Evolutionary conservation across 2,797 vertebrate genomes (phyloP), one percentile per base, ranked within the genome.

Genomic region (Pagetopsis macropterus): DNA sequence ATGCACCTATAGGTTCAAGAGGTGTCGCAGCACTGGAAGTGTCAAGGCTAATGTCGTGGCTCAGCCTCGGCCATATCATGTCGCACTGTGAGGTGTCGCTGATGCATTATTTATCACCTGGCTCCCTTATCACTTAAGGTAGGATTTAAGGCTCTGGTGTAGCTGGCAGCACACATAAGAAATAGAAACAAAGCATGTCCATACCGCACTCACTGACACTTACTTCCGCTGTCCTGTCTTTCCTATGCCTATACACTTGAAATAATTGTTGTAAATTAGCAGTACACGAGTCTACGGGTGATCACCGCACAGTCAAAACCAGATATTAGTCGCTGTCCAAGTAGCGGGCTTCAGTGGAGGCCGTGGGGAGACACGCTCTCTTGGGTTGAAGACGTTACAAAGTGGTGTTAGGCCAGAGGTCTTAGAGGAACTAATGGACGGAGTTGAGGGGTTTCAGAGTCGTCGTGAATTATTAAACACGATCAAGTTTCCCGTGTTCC

Each of bases 401-500:
- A 92, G 92, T 86, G 85, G 84, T 74, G 81, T 86, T 48, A 90
- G 89, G 84, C 88, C 90, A 88, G 80, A 92, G 92, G 92, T 92
- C 88, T 90, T 85, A 85, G 77, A 79, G 83, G 65, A 77, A 67
- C 89, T 90, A 93, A 93, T 92, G 78, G 89, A 77, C 61, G 69
- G 80, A 73, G 87, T 79, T 83, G 86, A 90, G 91, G 87, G 84
- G 85, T 91, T 90, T 90, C 89, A 71, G 82, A 82, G 88, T 90
- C 65, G 58, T 80, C 67, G 45, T 95, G 79, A 93, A 95, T 95
- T 93, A 93, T 95, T 94, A 67, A 95, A 80, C 46, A 61, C 63
- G 85, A 87, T 95, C 92, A 49, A 67, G 89, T 95, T 93, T 93
- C 94, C 60, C 4, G 15, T 59, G 77, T 70, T 83, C 84, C 87